Base-by-base conservation (phyloP, 1,140 invertebrate species). In the Orchesella cincta region DNA sequence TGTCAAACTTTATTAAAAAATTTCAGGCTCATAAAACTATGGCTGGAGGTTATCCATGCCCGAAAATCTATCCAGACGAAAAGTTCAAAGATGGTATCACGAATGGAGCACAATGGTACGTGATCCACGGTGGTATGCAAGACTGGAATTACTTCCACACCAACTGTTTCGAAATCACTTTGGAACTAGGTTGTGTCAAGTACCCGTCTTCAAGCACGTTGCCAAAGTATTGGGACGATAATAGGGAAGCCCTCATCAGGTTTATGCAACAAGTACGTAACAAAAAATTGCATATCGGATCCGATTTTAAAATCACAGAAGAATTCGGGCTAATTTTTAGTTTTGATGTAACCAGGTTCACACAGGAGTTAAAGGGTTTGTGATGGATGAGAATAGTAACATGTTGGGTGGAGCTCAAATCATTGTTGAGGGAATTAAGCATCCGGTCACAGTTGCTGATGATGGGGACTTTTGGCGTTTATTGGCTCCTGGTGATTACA, bases 81-180 rank as follows among this genome's bases (percentile, higher is more conserved):
- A 85, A 84, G 20, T 98, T 98, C 83, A 83, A 88, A 2, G 89
- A 90, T 62, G 96, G 96, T 34, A 96, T 96, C 33, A 95, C 93
- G 0, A 98, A 98, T 84, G 96, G 96, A 0, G 95, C 95, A 12
- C 87, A 90, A 54, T 98, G 96, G 96, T 98, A 98, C 84, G 88
- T 88, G 34, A 90, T 97, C 0, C 87, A 90, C 0, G 94, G 96
- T 0, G 97, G 97, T 14, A 99, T 99, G 97, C 98, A 99, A 86
- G 98, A 99, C 85, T 99, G 94, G 91, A 98, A 98, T 87, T 99
- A 99, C 84, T 80, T 97, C 0, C 87, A 93, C 77, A 92, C 94
- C 20, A 98, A 95, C 83, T 95, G 93, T 83, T 93, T 98, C 87
- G 97, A 99, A 85, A 88, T 99, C 0, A 99, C 97, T 0, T 84